phyloP scores from a whole-genome alignment of 2,113 vertebrate genomes.

The Zingel zingel region DNA sequence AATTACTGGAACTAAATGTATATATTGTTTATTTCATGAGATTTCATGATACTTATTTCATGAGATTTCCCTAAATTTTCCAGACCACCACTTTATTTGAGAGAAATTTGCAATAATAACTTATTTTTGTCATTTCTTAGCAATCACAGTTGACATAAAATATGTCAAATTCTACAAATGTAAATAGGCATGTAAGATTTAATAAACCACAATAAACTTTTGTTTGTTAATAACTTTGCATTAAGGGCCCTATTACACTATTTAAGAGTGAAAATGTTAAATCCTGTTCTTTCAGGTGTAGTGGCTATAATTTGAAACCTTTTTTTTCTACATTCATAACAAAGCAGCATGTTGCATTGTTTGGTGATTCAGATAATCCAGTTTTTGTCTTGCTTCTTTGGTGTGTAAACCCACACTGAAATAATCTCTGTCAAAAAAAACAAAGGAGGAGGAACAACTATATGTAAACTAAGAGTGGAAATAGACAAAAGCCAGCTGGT shows the following conservation, averaged over 20 bases:
- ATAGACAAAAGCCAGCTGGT: not conserved
- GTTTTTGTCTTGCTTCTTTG: not conserved
- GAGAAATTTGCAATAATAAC: not conserved
- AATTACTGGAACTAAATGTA: not conserved
- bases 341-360: not conserved
- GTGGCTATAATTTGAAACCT: not conserved
- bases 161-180: not conserved
- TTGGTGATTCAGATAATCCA: constrained; percentile 7
- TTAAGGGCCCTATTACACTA: not conserved
- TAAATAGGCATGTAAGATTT: not conserved
- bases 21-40: not conserved
- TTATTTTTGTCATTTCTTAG: not conserved
- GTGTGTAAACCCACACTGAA: not conserved
- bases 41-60: not conserved
- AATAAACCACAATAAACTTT: not conserved
- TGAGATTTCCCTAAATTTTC: not conserved
- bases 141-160: not conserved
- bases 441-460: not conserved
- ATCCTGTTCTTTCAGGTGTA: not conserved
- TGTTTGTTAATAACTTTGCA: not conserved
- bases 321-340: not conserved
- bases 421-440: not conserved
- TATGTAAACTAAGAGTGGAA: not conserved
- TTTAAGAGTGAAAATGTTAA: not conserved
- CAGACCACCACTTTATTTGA: not conserved